phyloP scores from a whole-genome alignment of 2,113 vertebrate genomes.

The Gobio gobio region DNA sequence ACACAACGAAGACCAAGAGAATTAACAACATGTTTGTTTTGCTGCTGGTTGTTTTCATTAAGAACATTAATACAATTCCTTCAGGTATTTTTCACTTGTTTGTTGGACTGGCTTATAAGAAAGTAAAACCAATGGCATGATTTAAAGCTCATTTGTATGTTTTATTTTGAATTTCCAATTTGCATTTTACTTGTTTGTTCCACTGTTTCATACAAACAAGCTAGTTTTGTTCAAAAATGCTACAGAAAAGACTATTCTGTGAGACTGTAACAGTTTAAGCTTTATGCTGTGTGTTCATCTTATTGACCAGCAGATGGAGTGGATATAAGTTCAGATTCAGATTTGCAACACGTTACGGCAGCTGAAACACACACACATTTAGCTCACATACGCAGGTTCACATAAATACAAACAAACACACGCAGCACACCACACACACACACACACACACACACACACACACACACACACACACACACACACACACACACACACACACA shows the following conservation, averaged over 20 bases:
- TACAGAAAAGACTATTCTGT: conserved; percentile 55
- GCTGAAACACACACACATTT: background rate
- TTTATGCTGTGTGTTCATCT: conserved; percentile 39
- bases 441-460: background rate
- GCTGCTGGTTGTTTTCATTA: conserved; percentile 69
- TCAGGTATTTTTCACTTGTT: conserved; percentile 67
- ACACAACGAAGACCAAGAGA: conserved; percentile 65
- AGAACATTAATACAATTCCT: conserved; percentile 67
- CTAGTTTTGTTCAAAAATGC: conserved; percentile 70
- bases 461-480: background rate
- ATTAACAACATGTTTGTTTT: conserved; percentile 71
- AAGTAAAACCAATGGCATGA: conserved; percentile 66
- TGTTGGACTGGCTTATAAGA: conserved; percentile 71
- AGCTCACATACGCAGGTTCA: conserved; percentile 37
- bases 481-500: conserved; percentile 43
- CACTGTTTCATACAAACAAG: conserved; percentile 67
- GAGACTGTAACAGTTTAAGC: background rate
- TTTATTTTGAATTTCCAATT: conserved; percentile 31
- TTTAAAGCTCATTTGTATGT: conserved; percentile 73
- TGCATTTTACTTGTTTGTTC: conserved; percentile 5
- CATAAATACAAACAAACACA: conserved; percentile 30
- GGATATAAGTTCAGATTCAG: conserved; percentile 32
- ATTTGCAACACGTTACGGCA: background rate
- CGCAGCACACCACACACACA: no score
- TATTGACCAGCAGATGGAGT: conserved; percentile 55